Conservation (phyloP, 2,797 vertebrate genomes). For the Epinephelus malabaricus region DNA sequence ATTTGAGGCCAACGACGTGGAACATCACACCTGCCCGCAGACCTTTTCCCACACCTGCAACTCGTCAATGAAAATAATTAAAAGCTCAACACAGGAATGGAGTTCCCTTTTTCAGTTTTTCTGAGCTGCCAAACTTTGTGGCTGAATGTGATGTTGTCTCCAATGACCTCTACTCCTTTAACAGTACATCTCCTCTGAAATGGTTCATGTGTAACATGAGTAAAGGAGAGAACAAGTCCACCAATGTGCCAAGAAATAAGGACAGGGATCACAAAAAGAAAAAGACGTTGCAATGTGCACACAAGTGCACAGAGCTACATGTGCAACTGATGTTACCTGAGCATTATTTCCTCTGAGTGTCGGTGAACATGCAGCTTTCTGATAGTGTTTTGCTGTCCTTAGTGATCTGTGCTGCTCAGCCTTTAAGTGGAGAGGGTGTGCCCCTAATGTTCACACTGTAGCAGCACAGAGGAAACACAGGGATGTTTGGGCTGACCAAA, state of each 20-base stretch:
- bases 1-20: background rate
- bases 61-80: background rate
- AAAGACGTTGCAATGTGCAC: background rate
- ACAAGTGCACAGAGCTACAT: background rate
- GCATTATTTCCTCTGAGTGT: background rate
- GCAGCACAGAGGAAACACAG: background rate
- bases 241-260: background rate
- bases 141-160: background rate
- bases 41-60: background rate
- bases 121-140: background rate
- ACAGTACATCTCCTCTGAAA: too few species aligned
- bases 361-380: background rate
- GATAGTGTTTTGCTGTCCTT: background rate
- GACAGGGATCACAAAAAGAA: background rate
- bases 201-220: background rate
- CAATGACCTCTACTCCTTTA: background rate
- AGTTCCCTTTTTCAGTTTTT: background rate
- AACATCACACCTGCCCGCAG: background rate
- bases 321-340: background rate
- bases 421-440: background rate
- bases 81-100: background rate
- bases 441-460: constrained; percentile 8
- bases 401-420: background rate
- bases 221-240: background rate
- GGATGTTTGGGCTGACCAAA: background rate